Base-by-base conservation (phyloP, 1,140 invertebrate genomes). In the Schlechtendalia chinensis region DNA sequence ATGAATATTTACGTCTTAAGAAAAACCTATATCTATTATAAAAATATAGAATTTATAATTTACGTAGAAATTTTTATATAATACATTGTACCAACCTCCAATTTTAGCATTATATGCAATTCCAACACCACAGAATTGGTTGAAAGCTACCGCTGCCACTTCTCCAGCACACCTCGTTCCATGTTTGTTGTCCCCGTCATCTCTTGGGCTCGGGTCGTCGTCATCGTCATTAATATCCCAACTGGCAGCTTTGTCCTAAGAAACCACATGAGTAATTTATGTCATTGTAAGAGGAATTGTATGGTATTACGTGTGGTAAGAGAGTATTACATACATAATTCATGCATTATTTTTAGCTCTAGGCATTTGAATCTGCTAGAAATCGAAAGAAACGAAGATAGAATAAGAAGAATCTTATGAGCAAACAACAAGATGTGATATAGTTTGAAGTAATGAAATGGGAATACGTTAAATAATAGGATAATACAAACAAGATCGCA, bases 211-310 rank as follows among this genome's bases (percentile, higher is more conserved):
- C 8, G 98, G 98, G 88, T 99, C 97, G 82, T 93, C 90, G 85
- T 98, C 95, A 84, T 95, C 95, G 83, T 95, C 95, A 84, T 99
- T 99, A 84, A 99, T 97, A 87, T 99, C 98, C 19, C 93, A 96
- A 83, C 96, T 98, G 3, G 97, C 97, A 81, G 91, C 87, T 8
- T 94, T 91, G 88, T 98, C 96, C 93, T 95, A 85, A 27, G 83
- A 84, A 75, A 74, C 63, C 50, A 82, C 24, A 54, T 19, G 50
- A 54, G 54, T 53, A 19, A 72, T 4, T 17, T 17, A 54, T 29
- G 47, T 29, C 47, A 54, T 11, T 53, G 24, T 50, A 22, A 11
- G 16, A 53, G 17, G 27, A 71, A 71, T 14, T 63, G 2, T 63
- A 11, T 1, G 29, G 19, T 39, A 67, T 67, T 67, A 67, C 39